A percentile compares a stretch with the other conserved stretches of the same genome.
These are phyloP conservation scores for Pseudoatta argentina DNA, from an alignment of 1,140 invertebrate genomes.

Conservation along the genomic window DNA sequence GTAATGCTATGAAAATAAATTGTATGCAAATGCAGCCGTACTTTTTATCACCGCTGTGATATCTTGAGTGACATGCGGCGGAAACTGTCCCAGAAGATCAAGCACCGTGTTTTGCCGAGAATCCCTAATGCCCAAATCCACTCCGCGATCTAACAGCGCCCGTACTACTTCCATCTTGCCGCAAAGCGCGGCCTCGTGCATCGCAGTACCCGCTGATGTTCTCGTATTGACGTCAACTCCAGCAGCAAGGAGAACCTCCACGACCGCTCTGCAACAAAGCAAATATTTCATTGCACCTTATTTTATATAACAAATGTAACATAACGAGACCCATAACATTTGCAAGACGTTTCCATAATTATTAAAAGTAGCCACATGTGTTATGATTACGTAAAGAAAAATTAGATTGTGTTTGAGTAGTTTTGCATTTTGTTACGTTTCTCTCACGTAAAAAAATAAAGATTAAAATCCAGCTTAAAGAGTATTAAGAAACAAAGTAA, in stretches of 20 bases:
- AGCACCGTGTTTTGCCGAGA: constrained; percentile 93
- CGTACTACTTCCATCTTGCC: constrained; percentile 97
- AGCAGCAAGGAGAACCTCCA: constrained; percentile 92
- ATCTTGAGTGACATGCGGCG: constrained; percentile 94
- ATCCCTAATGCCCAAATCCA: constrained; percentile 93
- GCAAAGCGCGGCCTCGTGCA: constrained; percentile 97
- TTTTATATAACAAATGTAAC: constrained; percentile 10
- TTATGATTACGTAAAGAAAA: background rate
- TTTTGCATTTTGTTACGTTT: background rate
- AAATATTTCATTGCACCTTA: constrained; percentile 36
- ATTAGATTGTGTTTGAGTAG: background rate
- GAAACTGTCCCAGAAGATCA: constrained; percentile 95
- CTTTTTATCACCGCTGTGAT: constrained; percentile 95
- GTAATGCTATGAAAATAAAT: constrained; percentile 47
- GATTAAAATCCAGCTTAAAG: background rate
- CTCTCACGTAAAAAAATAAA: background rate
- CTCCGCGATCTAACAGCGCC: constrained; percentile 93
- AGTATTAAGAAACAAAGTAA: background rate
- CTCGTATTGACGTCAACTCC: constrained; percentile 96
- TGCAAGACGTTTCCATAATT: background rate
- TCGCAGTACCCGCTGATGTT: constrained; percentile 95
- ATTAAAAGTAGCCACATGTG: background rate
- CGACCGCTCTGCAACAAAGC: constrained; percentile 90
- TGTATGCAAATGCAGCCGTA: constrained; percentile 85
- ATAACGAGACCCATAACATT: background rate